Evolutionary conservation across 2,113 vertebrate genomes (phyloP).

Genomic region (Octodon degus): DNA sequence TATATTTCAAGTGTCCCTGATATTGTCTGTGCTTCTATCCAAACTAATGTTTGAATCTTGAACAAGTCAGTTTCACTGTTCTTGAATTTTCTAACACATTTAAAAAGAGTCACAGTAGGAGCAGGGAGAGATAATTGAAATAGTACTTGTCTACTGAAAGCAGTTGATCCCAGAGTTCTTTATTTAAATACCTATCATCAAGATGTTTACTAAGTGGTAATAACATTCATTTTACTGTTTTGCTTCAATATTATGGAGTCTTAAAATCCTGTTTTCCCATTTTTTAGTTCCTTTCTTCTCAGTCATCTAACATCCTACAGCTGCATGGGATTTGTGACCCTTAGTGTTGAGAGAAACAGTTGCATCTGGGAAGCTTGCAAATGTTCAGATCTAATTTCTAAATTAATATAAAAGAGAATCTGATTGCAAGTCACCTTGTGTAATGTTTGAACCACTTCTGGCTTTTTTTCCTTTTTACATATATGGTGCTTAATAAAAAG

Average conservation of each 20-base stretch:
- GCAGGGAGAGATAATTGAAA: accelerated
- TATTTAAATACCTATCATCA: neutral
- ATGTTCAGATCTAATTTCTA: conserved; percentile 41
- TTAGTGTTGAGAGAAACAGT: neutral
- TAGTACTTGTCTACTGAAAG: neutral
- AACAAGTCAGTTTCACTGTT: neutral
- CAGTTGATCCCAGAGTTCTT: neutral
- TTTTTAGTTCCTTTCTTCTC: conserved; percentile 26
- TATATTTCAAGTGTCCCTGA: neutral
- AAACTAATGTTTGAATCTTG: neutral
- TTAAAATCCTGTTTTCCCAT: neutral
- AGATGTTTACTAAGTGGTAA: conserved; percentile 36
- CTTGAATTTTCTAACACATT: neutral
- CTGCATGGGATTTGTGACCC: neutral
- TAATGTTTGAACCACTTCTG: conserved; percentile 39
- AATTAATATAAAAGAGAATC: conserved; percentile 59
- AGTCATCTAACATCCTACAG: neutral
- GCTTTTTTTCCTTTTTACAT: neutral
- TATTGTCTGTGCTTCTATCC: neutral
- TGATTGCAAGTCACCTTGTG: conserved; percentile 55
- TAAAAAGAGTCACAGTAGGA: neutral
- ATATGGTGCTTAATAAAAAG: conserved; percentile 40
- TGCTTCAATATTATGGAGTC: neutral
- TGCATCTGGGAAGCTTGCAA: conserved; percentile 11
- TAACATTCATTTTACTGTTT: conserved; percentile 17